phyloP scores from a whole-genome alignment of 2,888 invertebrate genomes.

The Malacosoma neustria region DNA sequence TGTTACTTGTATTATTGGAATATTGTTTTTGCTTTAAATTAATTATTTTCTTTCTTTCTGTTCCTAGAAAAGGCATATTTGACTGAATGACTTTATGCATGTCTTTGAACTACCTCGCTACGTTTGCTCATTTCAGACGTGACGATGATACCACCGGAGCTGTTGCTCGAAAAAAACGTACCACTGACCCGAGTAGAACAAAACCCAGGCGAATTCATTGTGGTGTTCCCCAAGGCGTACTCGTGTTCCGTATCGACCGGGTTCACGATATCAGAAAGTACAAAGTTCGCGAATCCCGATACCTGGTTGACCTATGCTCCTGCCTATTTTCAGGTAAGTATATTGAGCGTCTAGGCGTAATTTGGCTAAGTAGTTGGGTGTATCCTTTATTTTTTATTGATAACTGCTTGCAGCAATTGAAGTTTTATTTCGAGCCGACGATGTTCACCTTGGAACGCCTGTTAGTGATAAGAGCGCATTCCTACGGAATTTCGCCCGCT shows the following conservation, averaged over 20 bases:
- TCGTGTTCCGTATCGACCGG: constrained; percentile 92
- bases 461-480: constrained; percentile 82
- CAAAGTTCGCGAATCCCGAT: constrained; percentile 90
- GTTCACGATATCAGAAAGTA: constrained; percentile 92
- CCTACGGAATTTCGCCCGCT: constrained; percentile 76
- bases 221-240: constrained; percentile 90
- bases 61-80: no score
- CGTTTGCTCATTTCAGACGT: no score
- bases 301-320: constrained; percentile 85
- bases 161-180: constrained; percentile 84
- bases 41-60: no score
- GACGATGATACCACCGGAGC: constrained; percentile 91
- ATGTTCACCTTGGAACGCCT: constrained; percentile 92
- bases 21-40: no score
- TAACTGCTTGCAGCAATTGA: constrained; percentile 76
- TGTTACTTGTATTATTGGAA: no score
- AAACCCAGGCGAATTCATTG: constrained; percentile 89
- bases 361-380: no score
- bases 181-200: constrained; percentile 87
- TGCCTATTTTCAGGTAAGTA: constrained; percentile 80
- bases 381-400: no score
- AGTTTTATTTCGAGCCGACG: constrained; percentile 90
- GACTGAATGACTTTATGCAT: no score
- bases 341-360: not conserved
- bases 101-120: no score